Evolutionary conservation across 2,113 vertebrate genomes (phyloP).

Genomic region (Peromyscus californicus): DNA sequence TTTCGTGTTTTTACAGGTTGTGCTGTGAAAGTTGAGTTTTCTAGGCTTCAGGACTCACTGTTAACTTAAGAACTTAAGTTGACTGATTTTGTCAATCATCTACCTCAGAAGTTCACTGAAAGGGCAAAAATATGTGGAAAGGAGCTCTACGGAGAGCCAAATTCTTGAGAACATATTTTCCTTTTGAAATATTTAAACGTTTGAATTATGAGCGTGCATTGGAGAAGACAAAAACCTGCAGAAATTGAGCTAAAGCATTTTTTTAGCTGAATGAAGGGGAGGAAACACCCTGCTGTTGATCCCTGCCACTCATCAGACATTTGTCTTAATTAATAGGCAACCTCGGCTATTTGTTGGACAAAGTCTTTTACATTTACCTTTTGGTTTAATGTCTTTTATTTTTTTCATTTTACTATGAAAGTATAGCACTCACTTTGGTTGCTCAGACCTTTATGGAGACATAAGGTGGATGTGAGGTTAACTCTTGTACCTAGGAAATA

Average conservation of each 20-base stretch:
- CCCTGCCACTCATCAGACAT: background rate
- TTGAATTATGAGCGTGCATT: background rate
- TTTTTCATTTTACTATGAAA: background rate
- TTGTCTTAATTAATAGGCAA: background rate
- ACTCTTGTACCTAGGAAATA: background rate
- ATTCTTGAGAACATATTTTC: background rate
- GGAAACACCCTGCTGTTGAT: background rate
- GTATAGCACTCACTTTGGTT: conserved; percentile 27
- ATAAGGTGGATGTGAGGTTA: background rate
- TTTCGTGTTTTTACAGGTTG: conserved; percentile 48
- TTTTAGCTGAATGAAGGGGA: background rate
- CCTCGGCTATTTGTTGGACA: background rate
- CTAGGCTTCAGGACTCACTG: conserved; percentile 27
- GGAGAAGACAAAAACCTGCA: background rate
- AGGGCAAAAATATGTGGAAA: background rate
- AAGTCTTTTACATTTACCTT: background rate
- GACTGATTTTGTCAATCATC: background rate
- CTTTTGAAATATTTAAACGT: conserved; percentile 29
- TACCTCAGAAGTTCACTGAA: conserved; percentile 44
- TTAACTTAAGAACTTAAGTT: background rate
- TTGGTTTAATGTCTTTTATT: background rate
- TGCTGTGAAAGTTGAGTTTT: conserved; percentile 29
- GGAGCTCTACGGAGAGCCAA: background rate
- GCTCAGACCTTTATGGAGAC: background rate
- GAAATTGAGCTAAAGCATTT: background rate